A percentile compares a stretch with the other conserved stretches of the same genome.
Evolutionary conservation across 23 tunicate species (phyloP).

Genomic region (Corella eumyota): DNA sequence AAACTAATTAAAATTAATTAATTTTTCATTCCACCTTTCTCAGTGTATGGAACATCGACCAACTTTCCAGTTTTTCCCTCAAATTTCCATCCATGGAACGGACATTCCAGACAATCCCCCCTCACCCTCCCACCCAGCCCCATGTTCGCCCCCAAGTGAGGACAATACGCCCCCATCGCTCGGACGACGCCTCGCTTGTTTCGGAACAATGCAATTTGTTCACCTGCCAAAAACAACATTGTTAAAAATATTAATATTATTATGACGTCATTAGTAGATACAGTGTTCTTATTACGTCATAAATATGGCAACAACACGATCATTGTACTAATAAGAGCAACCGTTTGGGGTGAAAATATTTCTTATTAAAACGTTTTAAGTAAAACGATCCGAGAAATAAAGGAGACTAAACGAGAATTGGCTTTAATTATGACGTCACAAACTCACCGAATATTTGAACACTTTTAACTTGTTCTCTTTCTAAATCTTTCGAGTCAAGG

Average conservation of each 20-base stretch:
- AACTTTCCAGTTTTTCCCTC: conserved; percentile 76
- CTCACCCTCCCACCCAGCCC: conserved; percentile 79
- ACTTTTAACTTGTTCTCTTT: conserved; percentile 62
- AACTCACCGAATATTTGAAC: conserved; percentile 51
- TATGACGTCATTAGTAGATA: too few species aligned
- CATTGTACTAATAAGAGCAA: too few species aligned
- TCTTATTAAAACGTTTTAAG: too few species aligned
- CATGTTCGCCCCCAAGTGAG: conserved; percentile 90
- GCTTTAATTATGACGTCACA: too few species aligned
- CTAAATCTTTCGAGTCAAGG: conserved; percentile 34
- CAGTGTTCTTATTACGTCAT: too few species aligned
- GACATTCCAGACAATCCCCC: conserved; percentile 75
- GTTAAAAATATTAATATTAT: too few species aligned
- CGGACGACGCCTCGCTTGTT: conserved; percentile 42
- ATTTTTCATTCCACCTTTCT: too few species aligned
- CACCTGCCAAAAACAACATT: conserved; percentile 24
- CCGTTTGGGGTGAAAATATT: too few species aligned
- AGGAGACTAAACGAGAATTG: too few species aligned
- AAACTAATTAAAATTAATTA: too few species aligned
- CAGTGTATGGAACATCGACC: conserved; percentile 70
- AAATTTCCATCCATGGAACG: conserved; percentile 93
- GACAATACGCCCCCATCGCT: conserved; percentile 71
- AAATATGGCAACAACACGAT: too few species aligned
- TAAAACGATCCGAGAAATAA: too few species aligned
- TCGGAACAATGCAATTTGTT: conserved; percentile 66